A percentile compares a stretch with the other conserved stretches of the same genome.
These are phyloP conservation scores for Gymnocephalus cernua DNA, from an alignment of 2,113 vertebrate species.

Conservation along the genomic window DNA sequence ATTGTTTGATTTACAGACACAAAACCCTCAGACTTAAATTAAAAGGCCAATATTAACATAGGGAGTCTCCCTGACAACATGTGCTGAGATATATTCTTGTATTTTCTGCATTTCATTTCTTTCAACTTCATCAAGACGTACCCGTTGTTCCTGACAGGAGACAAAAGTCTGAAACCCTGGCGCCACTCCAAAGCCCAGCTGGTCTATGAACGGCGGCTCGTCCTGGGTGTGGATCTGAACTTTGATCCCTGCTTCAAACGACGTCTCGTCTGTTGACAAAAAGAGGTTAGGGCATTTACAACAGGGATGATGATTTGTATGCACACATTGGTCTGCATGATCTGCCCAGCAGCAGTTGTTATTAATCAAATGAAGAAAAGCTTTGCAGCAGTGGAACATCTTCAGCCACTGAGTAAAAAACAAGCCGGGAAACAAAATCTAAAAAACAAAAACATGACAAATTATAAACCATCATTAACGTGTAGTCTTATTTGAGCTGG, in stretches of 20 bases:
- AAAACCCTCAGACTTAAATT: neutral
- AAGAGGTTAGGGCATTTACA: conserved; percentile 50
- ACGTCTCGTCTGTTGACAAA: conserved; percentile 91
- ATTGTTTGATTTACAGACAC: neutral
- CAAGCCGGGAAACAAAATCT: neutral
- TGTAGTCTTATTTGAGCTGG: neutral
- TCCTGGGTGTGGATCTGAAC: conserved; percentile 99
- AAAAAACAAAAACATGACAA: neutral
- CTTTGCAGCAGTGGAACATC: neutral
- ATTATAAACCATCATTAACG: neutral
- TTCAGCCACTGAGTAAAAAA: neutral
- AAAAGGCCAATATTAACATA: neutral
- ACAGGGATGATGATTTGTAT: conserved; percentile 40
- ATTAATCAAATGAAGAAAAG: conserved; percentile 16
- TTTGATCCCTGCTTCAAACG: conserved; percentile 98
- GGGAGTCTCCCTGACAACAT: conserved; percentile 2
- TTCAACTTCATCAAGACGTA: conserved; percentile 74
- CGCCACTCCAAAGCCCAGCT: conserved; percentile 97
- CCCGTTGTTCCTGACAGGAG: conserved; percentile 98
- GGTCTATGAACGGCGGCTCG: conserved; percentile 97
- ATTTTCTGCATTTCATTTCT: neutral
- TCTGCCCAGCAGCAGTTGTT: conserved; percentile 24
- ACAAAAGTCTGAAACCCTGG: conserved; percentile 99
- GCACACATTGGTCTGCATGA: conserved; percentile 18
- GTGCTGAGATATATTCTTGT: neutral